These are phyloP conservation scores for Agrenia bidenticulata DNA, from an alignment of 2,888 invertebrate genomes.

Conservation along the genomic window DNA sequence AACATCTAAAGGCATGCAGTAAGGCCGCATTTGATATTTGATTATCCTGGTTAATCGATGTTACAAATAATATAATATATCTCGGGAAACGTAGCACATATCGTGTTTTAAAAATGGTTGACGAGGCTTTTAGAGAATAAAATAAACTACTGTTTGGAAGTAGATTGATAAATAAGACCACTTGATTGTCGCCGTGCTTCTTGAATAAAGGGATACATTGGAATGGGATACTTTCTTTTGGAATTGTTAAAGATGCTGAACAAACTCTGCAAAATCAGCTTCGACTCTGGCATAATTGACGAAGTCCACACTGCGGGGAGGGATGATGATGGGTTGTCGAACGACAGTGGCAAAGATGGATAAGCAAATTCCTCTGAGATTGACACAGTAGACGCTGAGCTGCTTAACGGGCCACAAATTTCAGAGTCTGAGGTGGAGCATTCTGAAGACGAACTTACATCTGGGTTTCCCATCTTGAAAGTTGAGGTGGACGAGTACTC, in stretches of 20 bases:
- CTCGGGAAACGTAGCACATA: no score
- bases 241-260: slow-evolving; percentile 47
- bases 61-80: no score
- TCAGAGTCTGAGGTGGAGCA: neutral
- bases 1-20: no score
- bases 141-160: neutral
- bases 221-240: slow-evolving; percentile 47
- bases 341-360: no score
- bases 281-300: slow-evolving; percentile 45
- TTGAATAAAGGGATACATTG: slow-evolving; percentile 41
- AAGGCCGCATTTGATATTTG: no score
- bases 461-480: neutral
- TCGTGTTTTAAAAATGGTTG: no score
- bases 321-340: no score
- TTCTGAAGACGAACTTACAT: neutral
- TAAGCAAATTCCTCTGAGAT: neutral
- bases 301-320: slow-evolving; percentile 11
- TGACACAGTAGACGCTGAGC: neutral
- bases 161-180: neutral
- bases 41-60: no score
- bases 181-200: slow-evolving; percentile 41
- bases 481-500: slow-evolving; percentile 21
- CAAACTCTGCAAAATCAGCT: slow-evolving; percentile 47
- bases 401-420: neutral
- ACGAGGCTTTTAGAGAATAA: no score